Evolutionary conservation across 2,888 invertebrate genomes (phyloP).

Genomic region (Alviniconcha strummeri): DNA sequence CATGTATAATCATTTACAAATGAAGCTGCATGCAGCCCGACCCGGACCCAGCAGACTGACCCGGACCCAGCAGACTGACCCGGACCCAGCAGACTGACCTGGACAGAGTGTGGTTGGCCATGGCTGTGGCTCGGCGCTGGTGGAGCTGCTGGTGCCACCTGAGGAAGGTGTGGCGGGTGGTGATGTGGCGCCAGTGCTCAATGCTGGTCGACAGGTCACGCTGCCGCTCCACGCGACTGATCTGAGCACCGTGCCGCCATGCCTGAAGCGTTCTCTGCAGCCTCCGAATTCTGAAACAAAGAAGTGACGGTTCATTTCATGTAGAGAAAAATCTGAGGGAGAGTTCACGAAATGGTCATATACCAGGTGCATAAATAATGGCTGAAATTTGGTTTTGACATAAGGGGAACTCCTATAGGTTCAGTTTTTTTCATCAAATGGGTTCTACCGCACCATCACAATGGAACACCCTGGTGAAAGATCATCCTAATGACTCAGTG

Average conservation of each 20-base stretch:
- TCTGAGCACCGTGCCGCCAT: slow-evolving; percentile 50
- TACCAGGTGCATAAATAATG: background rate
- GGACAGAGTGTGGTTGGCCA: slow-evolving; percentile 45
- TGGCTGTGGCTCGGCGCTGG: slow-evolving; percentile 47
- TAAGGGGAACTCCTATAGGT: no score
- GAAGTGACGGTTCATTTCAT: background rate
- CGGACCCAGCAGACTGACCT: slow-evolving; percentile 38
- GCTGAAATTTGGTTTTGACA: no score
- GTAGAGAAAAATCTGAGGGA: background rate
- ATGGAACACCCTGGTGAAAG: no score
- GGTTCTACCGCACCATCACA: no score
- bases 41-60: slow-evolving; percentile 34
- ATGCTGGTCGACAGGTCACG: slow-evolving; percentile 48
- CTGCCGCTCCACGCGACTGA: slow-evolving; percentile 51
- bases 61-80: slow-evolving; percentile 27
- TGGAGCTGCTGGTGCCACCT: slow-evolving; percentile 54
- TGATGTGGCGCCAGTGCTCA: slow-evolving; percentile 51
- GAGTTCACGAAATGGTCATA: background rate
- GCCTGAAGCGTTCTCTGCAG: slow-evolving; percentile 11
- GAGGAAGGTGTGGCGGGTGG: slow-evolving; percentile 46
- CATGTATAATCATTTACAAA: background rate
- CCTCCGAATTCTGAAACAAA: slow-evolving; percentile 11
- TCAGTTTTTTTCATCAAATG: no score
- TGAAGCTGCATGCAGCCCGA: no score
- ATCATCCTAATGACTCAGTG: no score